Base-by-base conservation (phyloP, 2,113 vertebrate genomes). In the Emydocephalus ijimae region DNA sequence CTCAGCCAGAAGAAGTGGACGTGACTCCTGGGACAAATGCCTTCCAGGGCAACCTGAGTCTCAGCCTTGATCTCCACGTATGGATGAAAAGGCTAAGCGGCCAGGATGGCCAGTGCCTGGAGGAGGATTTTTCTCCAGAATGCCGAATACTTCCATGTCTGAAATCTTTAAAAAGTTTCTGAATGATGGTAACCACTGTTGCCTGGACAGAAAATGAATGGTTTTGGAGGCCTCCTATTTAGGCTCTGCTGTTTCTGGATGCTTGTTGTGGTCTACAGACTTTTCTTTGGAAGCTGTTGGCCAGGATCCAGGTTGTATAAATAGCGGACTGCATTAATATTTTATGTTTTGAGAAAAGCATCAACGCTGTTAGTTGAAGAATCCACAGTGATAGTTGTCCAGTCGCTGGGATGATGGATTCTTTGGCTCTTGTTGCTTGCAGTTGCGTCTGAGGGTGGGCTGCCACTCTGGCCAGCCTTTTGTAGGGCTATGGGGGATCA, bases 211-310 rank as follows among this genome's bases (percentile, higher is more conserved):
- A 81, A 95, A 92, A 91, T 50, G 88, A 26, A 91, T 90, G 89
- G 48, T 94, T 96, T 93, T 59, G 52, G 93, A 96, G 87, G 96
- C 92, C 94, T 97, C 96, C 93, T 96, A 55, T 92, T 89, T 93
- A 89, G 94, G 94, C 90, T 92, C 95, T 94, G 87, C 85, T 64
- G 95, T 94, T 96, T 94, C 61, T 92, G 95, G 95, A 95, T 95
- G 74, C 86, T 94, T 94, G 91, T 94, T 92, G 45, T 94, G 59
- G 85, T 91, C 26, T 92, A 59, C 56, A 93, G 92, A 95, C 92
- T 95, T 96, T 96, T 21, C 69, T 95, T 95, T 95, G 92, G 8
- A 95, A 94, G 29, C 34, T 87, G 59, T 93, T 96, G 93, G 93
- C 89, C 94, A 90, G 89, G 64, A 94, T 89, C 61, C 94, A 43